Base-by-base conservation (phyloP, 2,113 vertebrate species). In the Spermophilus dauricus region DNA sequence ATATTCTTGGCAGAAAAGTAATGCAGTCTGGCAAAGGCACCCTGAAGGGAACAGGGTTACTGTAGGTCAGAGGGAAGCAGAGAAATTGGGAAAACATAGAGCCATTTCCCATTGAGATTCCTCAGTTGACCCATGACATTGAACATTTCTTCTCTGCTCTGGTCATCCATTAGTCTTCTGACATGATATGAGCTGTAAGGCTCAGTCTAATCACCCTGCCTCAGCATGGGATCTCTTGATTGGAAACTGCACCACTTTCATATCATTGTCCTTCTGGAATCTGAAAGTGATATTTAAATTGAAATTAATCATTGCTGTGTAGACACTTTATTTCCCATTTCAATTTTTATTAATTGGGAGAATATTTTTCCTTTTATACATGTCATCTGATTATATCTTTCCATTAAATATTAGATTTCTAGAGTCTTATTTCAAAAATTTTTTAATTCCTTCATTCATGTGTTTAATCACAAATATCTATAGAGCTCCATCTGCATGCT, bases 361-460 rank as follows among this genome's bases (percentile, higher is more conserved):
- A 67, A 17, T n/a, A 61, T 39, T 77, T 75, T 80, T 63, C 48
- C 16, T 81, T 48, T 58, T 73, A 58, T 89, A n/a, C 8, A 58
- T 39, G 17, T 9, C 5, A 5, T 75, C 24, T 51, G 5, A 4
- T 70, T 94, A 9, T 82, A 1, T 30, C 18, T 89, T 26, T 37
- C 2, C 39, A 70, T 70, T 84, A 91, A 93, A 65, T 84, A 56
- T 58, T 94, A 48, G 18, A 65, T 91, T 83, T 24, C 20, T 58
- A 91, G 24, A 24, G 8, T 56, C 8, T 42, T 56, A 80, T 51
- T 93, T 95, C 39, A 96, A 37, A 75, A 37, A 69, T 80, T 58
- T 61, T 82, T 83, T 42, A 56, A 91, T 80, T 80, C 24, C 69
- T 45, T 72, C 45, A 92, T 87, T 76, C 9, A 69, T 88, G 9